A percentile compares a stretch with the other conserved stretches of the same genome.
These are phyloP conservation scores for Araneus ventricosus DNA, from an alignment of 1,140 invertebrate genomes.

Conservation along the genomic window DNA sequence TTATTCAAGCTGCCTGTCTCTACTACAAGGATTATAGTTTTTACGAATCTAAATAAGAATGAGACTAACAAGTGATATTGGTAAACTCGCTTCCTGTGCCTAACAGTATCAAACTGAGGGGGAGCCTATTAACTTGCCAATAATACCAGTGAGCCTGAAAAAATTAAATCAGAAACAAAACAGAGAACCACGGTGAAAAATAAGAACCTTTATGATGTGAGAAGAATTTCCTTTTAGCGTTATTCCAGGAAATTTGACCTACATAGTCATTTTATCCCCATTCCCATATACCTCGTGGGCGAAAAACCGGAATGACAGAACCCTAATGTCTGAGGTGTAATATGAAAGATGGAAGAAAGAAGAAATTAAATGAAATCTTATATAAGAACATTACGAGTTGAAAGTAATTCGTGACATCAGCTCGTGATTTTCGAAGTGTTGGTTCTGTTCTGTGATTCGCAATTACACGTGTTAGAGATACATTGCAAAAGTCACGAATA, in stretches of 20 bases:
- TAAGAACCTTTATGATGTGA: neutral
- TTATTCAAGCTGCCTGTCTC: too few species aligned
- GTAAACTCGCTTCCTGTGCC: too few species aligned
- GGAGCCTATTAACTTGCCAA: too few species aligned
- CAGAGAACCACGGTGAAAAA: too few species aligned
- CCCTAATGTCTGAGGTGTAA: neutral
- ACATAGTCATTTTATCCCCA: neutral
- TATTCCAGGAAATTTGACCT: conserved; percentile 1
- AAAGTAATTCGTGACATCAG: neutral
- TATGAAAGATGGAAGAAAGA: neutral
- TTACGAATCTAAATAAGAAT: too few species aligned
- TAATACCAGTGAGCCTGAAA: neutral
- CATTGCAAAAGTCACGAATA: neutral
- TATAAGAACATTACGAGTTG: neutral
- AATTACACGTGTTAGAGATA: neutral
- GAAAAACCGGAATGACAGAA: neutral
- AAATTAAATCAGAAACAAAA: neutral
- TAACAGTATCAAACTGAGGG: too few species aligned
- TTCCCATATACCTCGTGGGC: neutral
- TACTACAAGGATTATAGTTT: too few species aligned
- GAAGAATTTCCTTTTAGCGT: neutral
- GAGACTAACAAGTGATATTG: too few species aligned
- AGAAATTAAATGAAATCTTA: neutral
- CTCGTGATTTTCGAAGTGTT: neutral
- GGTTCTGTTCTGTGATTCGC: neutral